phyloP scores from a whole-genome alignment of 2,888 invertebrate species.

The Seira ritae region DNA sequence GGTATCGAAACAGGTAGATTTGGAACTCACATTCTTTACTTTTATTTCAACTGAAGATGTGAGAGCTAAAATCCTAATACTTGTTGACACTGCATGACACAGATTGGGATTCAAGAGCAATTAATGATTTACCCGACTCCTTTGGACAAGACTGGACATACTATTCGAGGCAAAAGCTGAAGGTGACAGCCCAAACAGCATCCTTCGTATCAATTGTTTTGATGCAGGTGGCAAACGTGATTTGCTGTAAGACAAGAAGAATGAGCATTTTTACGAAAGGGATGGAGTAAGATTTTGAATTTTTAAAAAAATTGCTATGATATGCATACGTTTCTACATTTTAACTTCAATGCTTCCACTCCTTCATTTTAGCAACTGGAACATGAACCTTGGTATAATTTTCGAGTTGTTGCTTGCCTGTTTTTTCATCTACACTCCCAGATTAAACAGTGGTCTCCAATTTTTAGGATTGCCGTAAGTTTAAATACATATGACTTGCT shows the following conservation, averaged over 20 bases:
- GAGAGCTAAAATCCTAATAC: no score
- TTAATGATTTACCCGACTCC: slow-evolving; percentile 70
- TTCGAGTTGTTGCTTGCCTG: slow-evolving; percentile 66
- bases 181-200: slow-evolving; percentile 69
- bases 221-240: slow-evolving; percentile 71
- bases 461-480: slow-evolving; percentile 68
- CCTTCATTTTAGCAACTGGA: slow-evolving; percentile 64
- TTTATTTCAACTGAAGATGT: neutral
- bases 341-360: neutral
- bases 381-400: slow-evolving; percentile 71
- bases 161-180: slow-evolving; percentile 53
- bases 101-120: slow-evolving; percentile 67
- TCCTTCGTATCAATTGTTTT: slow-evolving; percentile 71
- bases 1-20: slow-evolving; percentile 62
- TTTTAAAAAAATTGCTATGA: neutral
- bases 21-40: no score
- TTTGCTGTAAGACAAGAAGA: slow-evolving; percentile 72
- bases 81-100: no score
- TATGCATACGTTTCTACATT: neutral
- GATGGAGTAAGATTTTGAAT: slow-evolving; percentile 75
- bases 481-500: no score
- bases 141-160: slow-evolving; percentile 72
- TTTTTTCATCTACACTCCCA: slow-evolving; percentile 71
- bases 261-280: slow-evolving; percentile 71
- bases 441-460: slow-evolving; percentile 52